Conservation (phyloP, 1,140 invertebrate genomes). For the Pararge aegeria region DNA sequence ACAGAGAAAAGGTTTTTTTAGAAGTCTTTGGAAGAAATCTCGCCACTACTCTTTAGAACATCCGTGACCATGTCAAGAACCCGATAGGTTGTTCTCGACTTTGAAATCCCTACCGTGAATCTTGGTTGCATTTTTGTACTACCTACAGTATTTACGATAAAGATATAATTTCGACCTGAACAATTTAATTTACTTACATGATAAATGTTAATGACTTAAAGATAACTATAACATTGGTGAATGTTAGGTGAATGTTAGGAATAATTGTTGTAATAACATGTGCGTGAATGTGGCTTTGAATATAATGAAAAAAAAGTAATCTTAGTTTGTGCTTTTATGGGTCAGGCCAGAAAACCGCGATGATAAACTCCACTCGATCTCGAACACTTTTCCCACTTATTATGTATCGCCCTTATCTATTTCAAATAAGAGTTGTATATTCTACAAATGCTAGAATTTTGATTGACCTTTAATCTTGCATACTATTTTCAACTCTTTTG, state of each 20-base stretch:
- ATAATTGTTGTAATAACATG: slow-evolving; percentile 31
- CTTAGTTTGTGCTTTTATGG: slow-evolving; percentile 13
- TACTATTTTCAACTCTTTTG: too few species aligned
- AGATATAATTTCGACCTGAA: slow-evolving; percentile 11
- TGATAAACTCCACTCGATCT: too few species aligned
- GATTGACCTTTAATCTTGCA: too few species aligned
- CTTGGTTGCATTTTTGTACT: slow-evolving; percentile 13
- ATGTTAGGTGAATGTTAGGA: slow-evolving; percentile 23
- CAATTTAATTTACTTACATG: slow-evolving; percentile 7
- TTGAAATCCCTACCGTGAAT: slow-evolving; percentile 44
- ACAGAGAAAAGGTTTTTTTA: slow-evolving; percentile 91
- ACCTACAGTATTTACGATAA: background rate
- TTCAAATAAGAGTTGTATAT: too few species aligned
- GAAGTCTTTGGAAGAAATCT: slow-evolving; percentile 90
- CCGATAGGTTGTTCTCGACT: slow-evolving; percentile 27
- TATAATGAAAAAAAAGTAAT: slow-evolving; percentile 19
- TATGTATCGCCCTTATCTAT: too few species aligned
- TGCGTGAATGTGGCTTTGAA: slow-evolving; percentile 48
- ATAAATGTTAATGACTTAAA: slow-evolving; percentile 16
- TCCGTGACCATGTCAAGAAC: slow-evolving; percentile 59
- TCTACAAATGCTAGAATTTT: too few species aligned
- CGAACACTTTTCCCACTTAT: too few species aligned
- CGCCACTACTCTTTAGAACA: slow-evolving; percentile 91
- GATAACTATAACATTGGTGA: slow-evolving; percentile 20
- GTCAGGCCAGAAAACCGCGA: too few species aligned